phyloP scores from a whole-genome alignment of 1,140 invertebrate species.

The Drosophila tsacasi region DNA sequence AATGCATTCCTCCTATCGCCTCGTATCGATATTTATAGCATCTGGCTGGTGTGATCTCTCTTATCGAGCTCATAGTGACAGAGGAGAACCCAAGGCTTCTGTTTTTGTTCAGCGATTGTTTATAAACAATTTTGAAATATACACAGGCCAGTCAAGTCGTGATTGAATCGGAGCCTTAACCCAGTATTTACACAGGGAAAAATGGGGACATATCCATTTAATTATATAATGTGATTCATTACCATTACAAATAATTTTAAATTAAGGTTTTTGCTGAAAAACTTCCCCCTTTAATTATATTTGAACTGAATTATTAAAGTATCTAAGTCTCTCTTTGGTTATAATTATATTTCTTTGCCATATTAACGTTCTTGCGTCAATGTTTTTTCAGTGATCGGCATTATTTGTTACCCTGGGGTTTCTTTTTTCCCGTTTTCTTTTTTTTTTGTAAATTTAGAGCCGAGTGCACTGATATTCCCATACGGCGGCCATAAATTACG shows the following conservation, averaged over 20 bases:
- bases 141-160: slow-evolving; percentile 14
- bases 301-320: background rate
- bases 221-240: background rate
- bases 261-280: background rate
- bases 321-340: background rate
- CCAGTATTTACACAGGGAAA: background rate
- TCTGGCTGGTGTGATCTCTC: slow-evolving; percentile 27
- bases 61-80: slow-evolving; percentile 10
- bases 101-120: slow-evolving; percentile 52
- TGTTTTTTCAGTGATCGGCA: slow-evolving; percentile 4
- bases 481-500: slow-evolving; percentile 77
- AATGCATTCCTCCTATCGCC: background rate
- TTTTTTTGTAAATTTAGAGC: slow-evolving; percentile 68
- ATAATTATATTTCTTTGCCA: background rate
- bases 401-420: slow-evolving; percentile 6
- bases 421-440: background rate
- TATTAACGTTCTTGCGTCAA: background rate
- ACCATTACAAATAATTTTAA: background rate
- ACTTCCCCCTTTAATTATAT: background rate
- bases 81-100: background rate
- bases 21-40: slow-evolving; percentile 26
- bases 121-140: slow-evolving; percentile 64
- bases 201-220: background rate
- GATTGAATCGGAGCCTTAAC: slow-evolving; percentile 18
- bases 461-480: slow-evolving; percentile 78